These are phyloP conservation scores for Delphinapterus leucas DNA, from an alignment of 2,113 vertebrate species.

Conservation along the genomic window DNA sequence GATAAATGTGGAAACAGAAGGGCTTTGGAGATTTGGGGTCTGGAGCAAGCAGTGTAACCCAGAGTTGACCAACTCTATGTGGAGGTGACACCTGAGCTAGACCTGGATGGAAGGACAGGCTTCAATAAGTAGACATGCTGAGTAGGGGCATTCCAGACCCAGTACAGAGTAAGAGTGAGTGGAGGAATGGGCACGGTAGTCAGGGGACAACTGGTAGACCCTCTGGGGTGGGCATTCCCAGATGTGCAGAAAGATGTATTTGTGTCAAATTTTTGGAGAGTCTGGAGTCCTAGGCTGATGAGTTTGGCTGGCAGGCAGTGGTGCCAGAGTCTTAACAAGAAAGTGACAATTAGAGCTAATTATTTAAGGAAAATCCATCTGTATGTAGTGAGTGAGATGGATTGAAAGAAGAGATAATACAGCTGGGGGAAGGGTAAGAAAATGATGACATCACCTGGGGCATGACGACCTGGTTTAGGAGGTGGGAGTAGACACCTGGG, in stretches of 20 bases:
- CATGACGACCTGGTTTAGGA: background rate
- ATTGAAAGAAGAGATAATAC: background rate
- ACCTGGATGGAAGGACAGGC: background rate
- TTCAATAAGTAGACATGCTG: background rate
- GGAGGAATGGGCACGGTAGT: fast-evolving
- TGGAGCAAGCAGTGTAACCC: background rate
- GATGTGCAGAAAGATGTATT: background rate
- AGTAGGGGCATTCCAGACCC: background rate
- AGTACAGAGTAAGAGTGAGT: background rate
- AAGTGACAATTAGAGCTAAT: background rate
- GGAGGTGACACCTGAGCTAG: background rate
- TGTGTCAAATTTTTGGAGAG: background rate
- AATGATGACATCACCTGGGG: background rate
- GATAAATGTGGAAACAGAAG: background rate
- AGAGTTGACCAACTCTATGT: background rate
- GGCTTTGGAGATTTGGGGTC: background rate
- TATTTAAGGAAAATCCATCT: background rate
- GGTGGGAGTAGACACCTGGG: background rate
- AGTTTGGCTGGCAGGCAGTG: background rate
- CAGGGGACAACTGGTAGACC: too few species aligned
- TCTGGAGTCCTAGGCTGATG: background rate
- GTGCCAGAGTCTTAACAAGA: background rate
- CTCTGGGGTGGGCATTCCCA: background rate
- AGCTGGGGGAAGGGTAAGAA: background rate
- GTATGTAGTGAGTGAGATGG: background rate